Percentiles rank a stretch among this genome's conserved stretches.
phyloP scores from a whole-genome alignment of 2,888 invertebrate genomes.

The Poecilus cupreus region DNA sequence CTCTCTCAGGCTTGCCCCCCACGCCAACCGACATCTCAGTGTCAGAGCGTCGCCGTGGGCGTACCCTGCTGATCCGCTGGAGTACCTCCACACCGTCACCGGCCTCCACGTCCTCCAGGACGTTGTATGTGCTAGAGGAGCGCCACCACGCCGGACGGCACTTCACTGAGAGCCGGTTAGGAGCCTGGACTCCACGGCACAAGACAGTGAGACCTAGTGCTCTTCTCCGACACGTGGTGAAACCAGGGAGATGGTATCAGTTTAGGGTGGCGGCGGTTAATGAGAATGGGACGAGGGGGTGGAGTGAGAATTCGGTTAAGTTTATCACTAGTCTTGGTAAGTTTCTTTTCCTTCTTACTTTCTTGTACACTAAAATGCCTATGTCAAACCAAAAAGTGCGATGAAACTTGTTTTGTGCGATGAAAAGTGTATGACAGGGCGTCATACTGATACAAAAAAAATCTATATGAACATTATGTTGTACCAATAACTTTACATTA shows the following conservation, averaged over 20 bases:
- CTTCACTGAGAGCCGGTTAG: constrained; percentile 79
- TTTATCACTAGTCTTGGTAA: constrained; percentile 76
- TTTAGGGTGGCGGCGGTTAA: constrained; percentile 86
- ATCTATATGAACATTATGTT: too few relatives aligned
- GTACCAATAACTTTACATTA: too few relatives aligned
- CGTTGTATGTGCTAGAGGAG: constrained; percentile 80
- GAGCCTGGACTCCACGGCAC: constrained; percentile 78
- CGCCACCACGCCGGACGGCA: constrained; percentile 82
- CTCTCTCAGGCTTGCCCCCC: constrained; percentile 76
- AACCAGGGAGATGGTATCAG: constrained; percentile 86
- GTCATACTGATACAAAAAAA: too few relatives aligned
- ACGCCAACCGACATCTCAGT: constrained; percentile 78
- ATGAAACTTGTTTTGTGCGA: too few relatives aligned
- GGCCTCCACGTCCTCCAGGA: constrained; percentile 71
- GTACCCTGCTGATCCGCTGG: constrained; percentile 73
- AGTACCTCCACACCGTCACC: constrained; percentile 69
- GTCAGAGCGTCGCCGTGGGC: constrained; percentile 75
- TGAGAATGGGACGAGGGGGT: constrained; percentile 82
- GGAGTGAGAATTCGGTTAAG: constrained; percentile 77
- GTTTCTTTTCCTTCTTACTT: neutral
- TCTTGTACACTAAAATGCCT: too few relatives aligned
- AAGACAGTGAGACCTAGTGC: constrained; percentile 75
- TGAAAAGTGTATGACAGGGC: too few relatives aligned
- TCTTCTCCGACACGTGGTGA: constrained; percentile 75
- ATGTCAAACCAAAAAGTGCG: too few relatives aligned